Percentiles rank a stretch among this genome's conserved stretches.
phyloP scores from a whole-genome alignment of 2,797 vertebrate genomes.

The Odontamblyopus lacepedii region DNA sequence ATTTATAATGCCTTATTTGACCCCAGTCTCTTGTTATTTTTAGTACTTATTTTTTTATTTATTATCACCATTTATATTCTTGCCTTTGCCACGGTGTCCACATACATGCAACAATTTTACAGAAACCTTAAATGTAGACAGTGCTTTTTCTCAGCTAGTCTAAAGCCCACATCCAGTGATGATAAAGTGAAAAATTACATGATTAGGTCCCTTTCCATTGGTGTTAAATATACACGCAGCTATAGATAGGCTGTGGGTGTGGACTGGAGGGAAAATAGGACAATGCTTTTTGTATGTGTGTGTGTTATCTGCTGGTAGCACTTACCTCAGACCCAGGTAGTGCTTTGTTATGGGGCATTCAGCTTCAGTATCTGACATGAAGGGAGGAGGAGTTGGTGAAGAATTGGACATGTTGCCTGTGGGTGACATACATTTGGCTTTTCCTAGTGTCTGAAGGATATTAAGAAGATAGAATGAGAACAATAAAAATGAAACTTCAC shows the following conservation, averaged over 20 bases:
- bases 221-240: slow-evolving; percentile 33
- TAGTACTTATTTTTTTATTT: no score
- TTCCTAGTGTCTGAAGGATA: slow-evolving; percentile 25
- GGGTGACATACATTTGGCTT: slow-evolving; percentile 24
- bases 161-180: slow-evolving; percentile 47
- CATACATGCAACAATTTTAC: no score
- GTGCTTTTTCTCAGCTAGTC: slow-evolving; percentile 32
- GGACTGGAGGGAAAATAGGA: slow-evolving; percentile 31
- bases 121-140: not conserved
- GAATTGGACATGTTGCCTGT: slow-evolving; percentile 1
- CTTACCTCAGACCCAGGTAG: slow-evolving; percentile 31
- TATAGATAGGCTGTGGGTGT: slow-evolving; percentile 38
- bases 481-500: no score
- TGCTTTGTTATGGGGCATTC: slow-evolving; percentile 35
- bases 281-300: slow-evolving; percentile 46
- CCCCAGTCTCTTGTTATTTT: no score
- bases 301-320: slow-evolving; percentile 55
- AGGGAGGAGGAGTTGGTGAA: slow-evolving; percentile 15
- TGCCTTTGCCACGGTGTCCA: no score
- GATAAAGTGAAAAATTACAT: slow-evolving; percentile 54
- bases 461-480: not conserved
- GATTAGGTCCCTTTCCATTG: slow-evolving; percentile 31
- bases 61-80: no score
- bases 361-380: slow-evolving; percentile 6
- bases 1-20: no score